These are phyloP conservation scores for Zeugodacus cucurbitae DNA, from an alignment of 1,140 invertebrate species.

Conservation along the genomic window DNA sequence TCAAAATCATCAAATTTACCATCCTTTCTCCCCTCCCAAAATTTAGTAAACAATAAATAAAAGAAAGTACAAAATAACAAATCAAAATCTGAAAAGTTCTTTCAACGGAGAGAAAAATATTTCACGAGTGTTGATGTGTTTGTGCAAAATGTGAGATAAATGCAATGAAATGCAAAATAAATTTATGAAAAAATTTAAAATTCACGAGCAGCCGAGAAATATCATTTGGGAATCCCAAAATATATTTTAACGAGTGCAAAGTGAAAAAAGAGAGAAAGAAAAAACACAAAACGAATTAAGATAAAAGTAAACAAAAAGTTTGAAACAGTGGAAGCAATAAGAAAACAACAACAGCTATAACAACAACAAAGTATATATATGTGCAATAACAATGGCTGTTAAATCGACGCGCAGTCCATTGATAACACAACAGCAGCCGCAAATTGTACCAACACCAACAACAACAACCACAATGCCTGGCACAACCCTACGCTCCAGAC, in stretches of 20 bases:
- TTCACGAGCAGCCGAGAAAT: background rate
- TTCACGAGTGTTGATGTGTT: background rate
- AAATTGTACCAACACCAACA: background rate
- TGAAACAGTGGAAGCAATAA: background rate
- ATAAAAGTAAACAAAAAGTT: background rate
- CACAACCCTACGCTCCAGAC: slow-evolving; percentile 54
- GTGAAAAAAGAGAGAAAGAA: background rate
- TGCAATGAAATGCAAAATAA: background rate
- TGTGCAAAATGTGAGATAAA: background rate
- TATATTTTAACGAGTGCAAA: background rate
- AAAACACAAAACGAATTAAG: background rate
- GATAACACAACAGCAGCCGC: slow-evolving; percentile 1
- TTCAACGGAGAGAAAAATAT: background rate
- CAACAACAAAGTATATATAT: background rate
- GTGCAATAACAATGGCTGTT: slow-evolving; percentile 45
- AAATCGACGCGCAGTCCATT: slow-evolving; percentile 49
- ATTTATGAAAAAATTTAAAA: background rate
- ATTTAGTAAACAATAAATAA: background rate
- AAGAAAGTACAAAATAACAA: background rate
- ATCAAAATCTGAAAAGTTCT: background rate
- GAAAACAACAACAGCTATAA: background rate
- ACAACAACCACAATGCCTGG: slow-evolving; percentile 44
- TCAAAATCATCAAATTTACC: too few species aligned
- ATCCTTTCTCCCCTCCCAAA: too few species aligned
- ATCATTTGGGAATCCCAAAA: background rate